Base-by-base conservation (phyloP, 1,140 invertebrate species). In the Drosophila chauvacae region DNA sequence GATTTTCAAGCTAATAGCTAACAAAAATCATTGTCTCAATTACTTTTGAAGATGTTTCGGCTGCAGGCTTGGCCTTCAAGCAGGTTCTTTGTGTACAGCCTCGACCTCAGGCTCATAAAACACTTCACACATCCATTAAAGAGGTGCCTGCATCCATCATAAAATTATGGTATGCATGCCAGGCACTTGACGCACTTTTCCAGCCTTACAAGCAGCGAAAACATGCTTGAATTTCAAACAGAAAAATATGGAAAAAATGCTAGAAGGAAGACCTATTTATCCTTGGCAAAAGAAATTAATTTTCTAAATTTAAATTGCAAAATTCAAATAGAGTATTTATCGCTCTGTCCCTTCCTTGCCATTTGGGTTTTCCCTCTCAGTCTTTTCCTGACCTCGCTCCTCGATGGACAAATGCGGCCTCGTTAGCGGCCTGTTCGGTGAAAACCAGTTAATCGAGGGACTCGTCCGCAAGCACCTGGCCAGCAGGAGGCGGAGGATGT, bases 391-490 rank as follows among this genome's bases (percentile, higher is more conserved):
- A 7, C 37, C 33, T 47, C 3, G 63, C 51, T 58, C 10, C 28
- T 72, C 44, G 66, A 50, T 50, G 66, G 53, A 72, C 69, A 71
- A 71, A 81, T 66, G 60, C 66, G 71, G 58, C 56, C 57, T 71
- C 69, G 82, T 76, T 72, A 73, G 69, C 47, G 69, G 81, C 48
- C 61, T 47, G 56, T 33, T 39, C 47, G 58, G 63, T 53, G 63
- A 55, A 73, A 84, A 73, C 68, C 81, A 85, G 77, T 85, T 85
- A 84, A 84, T 84, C 73, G 81, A 59, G 64, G 64, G 44, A 56
- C 33, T 55, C 51, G 33, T 37, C 55, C 35, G 55, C 37, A 66
- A 63, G 64, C 33, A 37, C 18, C 33, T 37, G 39, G 55, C 53
- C 53, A 45, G 20, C 13, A 16, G 11, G 14, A 14, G 35, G 42